Evolutionary conservation across 2,888 invertebrate genomes (phyloP).

Genomic region (Brachylomia viminalis): DNA sequence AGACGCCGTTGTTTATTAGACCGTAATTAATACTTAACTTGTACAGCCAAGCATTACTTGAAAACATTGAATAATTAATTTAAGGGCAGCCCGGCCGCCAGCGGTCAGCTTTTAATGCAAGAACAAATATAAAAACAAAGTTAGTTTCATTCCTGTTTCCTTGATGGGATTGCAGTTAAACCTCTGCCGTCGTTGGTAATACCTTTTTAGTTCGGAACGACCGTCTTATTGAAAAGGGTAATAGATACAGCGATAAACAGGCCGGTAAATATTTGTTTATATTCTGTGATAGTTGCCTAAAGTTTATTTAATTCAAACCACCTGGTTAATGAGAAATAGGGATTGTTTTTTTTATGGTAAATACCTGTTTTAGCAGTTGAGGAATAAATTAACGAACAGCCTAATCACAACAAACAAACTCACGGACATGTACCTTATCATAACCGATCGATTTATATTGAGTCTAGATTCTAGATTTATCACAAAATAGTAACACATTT

Average conservation of each 20-base stretch:
- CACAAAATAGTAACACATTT: neutral
- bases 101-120: conserved; percentile 52
- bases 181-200: conserved; percentile 46
- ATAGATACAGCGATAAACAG: conserved; percentile 36
- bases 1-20: conserved; percentile 58
- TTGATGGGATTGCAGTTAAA: conserved; percentile 62
- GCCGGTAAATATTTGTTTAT: conserved; percentile 27
- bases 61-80: conserved; percentile 63
- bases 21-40: conserved; percentile 60
- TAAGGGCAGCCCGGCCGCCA: conserved; percentile 24
- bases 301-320: conserved; percentile 36
- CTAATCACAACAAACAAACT: conserved; percentile 6
- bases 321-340: neutral
- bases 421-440: neutral
- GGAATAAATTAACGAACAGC: conserved; percentile 6
- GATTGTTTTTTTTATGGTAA: conserved; percentile 10
- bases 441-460: neutral
- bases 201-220: conserved; percentile 41
- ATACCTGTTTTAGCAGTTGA: neutral
- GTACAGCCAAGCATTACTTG: conserved; percentile 51
- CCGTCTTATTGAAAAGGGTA: conserved; percentile 53
- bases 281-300: conserved; percentile 2
- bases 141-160: conserved; percentile 35
- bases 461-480: neutral
- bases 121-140: conserved; percentile 51